Base-by-base conservation (phyloP, 2,797 vertebrate species). In the Carapus acus region DNA sequence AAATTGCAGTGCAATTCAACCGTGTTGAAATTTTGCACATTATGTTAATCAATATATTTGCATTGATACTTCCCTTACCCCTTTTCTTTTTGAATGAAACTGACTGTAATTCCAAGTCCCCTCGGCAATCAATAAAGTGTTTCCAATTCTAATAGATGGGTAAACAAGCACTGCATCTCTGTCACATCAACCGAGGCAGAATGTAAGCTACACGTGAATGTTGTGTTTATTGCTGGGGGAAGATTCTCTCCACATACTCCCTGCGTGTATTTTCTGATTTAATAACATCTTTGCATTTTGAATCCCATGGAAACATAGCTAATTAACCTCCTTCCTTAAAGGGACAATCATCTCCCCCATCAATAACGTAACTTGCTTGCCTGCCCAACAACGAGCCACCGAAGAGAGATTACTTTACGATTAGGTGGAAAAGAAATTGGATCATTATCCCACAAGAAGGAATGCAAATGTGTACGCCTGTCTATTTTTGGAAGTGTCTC, bases 321-420 rank as follows among this genome's bases (percentile, higher is more conserved):
- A 83, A 88, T 89, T 89, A 90, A 86, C 86, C 86, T 85, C 83
- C 74, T 84, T 86, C 80, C 80, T 78, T 80, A 67, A 79, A 82
- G 81, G 76, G 71, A 58, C 67, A 64, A 76, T 64, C 81, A 77
- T 81, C 74, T 78, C 80, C 81, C 84, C 70, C 67, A 79, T 80
- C 80, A 83, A 83, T 87, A 83, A 85, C 76, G 71, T 24, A 1
- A 49, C 70, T 76, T 58, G 71, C 73, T 73, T 68, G 73, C 65
- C 62, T 72, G 59, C 67, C 74, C 72, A 66, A 77, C 76, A 78
- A 73, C 79, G 64, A 80, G 66, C 53, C 83, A 67, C 83, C 62
- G 31, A 74, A 81, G 83, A 77, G 71, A 77, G 69, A 82, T 82
- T 80, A 79, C 43, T 27, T 65, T 65, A 63, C 58, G 50, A 31